Percentiles rank a stretch among this genome's conserved stretches.
Evolutionary conservation across 2,113 vertebrate species (phyloP).

Genomic region (Bolborhynchus lineola): DNA sequence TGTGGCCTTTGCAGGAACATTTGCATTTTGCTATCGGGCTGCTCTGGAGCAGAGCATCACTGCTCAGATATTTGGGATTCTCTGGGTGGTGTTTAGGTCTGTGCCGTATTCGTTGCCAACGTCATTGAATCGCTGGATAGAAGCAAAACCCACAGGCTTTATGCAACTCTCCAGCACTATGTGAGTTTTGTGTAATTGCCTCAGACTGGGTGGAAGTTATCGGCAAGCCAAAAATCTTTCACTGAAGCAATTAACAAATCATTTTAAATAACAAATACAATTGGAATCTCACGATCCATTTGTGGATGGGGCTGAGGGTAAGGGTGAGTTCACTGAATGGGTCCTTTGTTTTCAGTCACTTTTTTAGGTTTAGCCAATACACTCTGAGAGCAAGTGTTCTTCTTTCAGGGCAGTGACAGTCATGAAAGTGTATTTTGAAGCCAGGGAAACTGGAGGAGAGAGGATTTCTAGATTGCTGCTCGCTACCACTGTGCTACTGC

Average conservation of each 20-base stretch:
- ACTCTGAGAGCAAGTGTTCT: background rate
- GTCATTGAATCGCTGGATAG: background rate
- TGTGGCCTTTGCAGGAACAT: background rate
- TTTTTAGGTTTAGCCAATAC: background rate
- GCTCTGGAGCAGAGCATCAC: background rate
- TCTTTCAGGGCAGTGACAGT: background rate
- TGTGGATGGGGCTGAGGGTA: background rate
- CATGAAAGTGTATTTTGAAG: background rate
- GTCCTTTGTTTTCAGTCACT: constrained; percentile 1
- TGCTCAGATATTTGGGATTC: background rate
- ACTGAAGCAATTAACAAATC: constrained; percentile 38
- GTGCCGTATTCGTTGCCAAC: background rate
- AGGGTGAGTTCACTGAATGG: background rate
- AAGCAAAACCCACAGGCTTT: background rate
- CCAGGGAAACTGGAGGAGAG: background rate
- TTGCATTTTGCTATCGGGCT: background rate
- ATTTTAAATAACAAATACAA: constrained; percentile 26
- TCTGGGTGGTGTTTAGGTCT: background rate
- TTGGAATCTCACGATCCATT: background rate
- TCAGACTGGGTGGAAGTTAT: background rate
- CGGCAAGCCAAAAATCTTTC: constrained; percentile 41
- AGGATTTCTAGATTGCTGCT: background rate
- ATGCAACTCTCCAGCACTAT: background rate
- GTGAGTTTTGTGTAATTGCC: background rate
- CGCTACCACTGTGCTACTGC: background rate